Conservation (phyloP, 2,888 invertebrate species). For the Vannuccia rotundouncinata region DNA sequence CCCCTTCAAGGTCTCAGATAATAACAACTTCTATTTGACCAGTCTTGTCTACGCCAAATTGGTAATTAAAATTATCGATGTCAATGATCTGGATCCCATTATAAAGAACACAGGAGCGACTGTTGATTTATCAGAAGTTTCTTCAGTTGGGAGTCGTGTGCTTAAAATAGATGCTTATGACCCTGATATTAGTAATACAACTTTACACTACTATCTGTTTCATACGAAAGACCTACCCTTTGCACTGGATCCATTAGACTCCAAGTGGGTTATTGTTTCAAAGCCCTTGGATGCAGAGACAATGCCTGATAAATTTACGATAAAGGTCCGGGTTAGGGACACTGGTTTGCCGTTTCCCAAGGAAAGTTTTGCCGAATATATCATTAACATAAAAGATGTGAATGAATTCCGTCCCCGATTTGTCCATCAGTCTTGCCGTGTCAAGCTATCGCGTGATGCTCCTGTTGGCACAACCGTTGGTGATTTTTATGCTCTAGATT, state of each 20-base stretch:
- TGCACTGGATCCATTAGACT: slow-evolving; percentile 24
- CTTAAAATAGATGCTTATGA: slow-evolving; percentile 34
- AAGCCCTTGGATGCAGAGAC: slow-evolving; percentile 32
- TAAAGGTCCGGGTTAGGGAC: slow-evolving; percentile 29
- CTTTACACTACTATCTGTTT: slow-evolving; percentile 30
- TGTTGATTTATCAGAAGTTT: slow-evolving; percentile 16
- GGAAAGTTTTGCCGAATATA: slow-evolving; percentile 7
- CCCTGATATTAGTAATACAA: slow-evolving; percentile 36
- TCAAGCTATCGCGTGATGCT: neutral
- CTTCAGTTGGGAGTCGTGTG: slow-evolving; percentile 29
- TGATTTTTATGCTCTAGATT: slow-evolving; percentile 32
- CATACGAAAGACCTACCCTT: slow-evolving; percentile 32
- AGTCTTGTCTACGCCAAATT: neutral
- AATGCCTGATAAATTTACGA: slow-evolving; percentile 29
- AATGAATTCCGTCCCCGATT: slow-evolving; percentile 35
- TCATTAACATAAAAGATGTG: slow-evolving; percentile 24
- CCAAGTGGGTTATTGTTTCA: slow-evolving; percentile 15
- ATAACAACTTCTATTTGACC: neutral
- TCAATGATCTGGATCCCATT: slow-evolving; percentile 36
- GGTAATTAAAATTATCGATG: slow-evolving; percentile 23
- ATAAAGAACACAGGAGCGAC: slow-evolving; percentile 28
- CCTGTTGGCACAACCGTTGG: neutral
- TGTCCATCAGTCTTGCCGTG: slow-evolving; percentile 22
- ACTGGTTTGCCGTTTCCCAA: slow-evolving; percentile 35
- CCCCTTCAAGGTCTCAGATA: neutral